Evolutionary conservation across 1,140 invertebrate species (phyloP).

Genomic region (Phortica variegata): DNA sequence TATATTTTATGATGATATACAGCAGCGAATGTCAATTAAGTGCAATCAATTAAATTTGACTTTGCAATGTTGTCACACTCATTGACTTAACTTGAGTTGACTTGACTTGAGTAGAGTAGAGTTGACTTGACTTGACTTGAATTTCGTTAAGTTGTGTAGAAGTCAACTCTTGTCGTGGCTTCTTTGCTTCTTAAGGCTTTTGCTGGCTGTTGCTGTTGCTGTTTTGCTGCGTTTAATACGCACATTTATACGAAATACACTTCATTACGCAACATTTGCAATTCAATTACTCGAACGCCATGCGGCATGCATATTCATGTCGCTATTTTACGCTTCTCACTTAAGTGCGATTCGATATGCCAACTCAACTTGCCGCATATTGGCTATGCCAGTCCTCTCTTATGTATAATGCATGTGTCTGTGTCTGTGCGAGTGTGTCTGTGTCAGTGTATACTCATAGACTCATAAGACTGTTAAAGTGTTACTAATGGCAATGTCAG

Average conservation of each 20-base stretch:
- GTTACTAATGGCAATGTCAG: too few species aligned
- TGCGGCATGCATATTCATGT: too few species aligned
- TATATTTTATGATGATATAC: not conserved
- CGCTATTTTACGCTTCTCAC: too few species aligned
- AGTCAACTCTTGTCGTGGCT: not conserved
- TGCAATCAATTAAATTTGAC: constrained; percentile 44
- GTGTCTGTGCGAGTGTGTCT: not conserved
- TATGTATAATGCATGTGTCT: not conserved
- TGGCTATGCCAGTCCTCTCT: too few species aligned
- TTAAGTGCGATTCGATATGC: too few species aligned
- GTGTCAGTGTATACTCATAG: not conserved
- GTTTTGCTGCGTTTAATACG: constrained; percentile 22
- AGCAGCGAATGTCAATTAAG: constrained; percentile 34
- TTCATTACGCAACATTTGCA: constrained; percentile 51
- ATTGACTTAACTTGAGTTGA: not conserved
- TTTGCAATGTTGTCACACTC: constrained; percentile 10
- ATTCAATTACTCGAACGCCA: constrained; percentile 43
- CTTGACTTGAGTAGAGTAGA: too few species aligned
- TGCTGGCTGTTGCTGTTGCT: constrained; percentile 7
- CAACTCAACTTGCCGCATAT: too few species aligned
- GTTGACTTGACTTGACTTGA: not conserved
- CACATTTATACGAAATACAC: constrained; percentile 41
- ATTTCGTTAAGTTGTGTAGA: not conserved
- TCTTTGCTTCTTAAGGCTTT: not conserved
- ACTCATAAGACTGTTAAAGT: too few species aligned